Evolutionary conservation across 1,140 invertebrate species (phyloP).

Genomic region (Ceratosolen fusciceps): DNA sequence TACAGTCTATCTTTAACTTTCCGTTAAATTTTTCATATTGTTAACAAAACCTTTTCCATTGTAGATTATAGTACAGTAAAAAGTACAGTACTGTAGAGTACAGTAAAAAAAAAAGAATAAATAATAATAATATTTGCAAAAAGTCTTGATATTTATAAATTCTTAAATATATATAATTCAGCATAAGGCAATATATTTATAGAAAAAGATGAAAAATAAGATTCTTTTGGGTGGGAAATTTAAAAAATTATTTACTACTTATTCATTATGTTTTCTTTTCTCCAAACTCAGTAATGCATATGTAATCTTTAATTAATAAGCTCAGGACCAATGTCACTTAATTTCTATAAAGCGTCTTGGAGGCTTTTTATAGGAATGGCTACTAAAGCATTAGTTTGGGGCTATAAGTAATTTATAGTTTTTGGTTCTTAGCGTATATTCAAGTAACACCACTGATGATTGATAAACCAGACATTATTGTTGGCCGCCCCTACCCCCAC

Average conservation of each 20-base stretch:
- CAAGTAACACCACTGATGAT: slow-evolving; percentile 60
- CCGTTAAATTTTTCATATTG: too few species aligned
- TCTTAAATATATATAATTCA: not conserved
- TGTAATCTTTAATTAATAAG: not conserved
- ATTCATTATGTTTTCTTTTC: not conserved
- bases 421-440: slow-evolving; percentile 42
- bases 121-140: too few species aligned
- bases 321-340: slow-evolving; percentile 19
- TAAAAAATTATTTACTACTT: not conserved
- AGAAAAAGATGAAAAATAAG: too few species aligned
- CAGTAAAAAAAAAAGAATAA: too few species aligned
- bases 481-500: not conserved
- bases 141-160: too few species aligned
- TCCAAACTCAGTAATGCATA: not conserved
- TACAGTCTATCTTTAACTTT: too few species aligned
- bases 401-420: slow-evolving; percentile 61
- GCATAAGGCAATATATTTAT: too few species aligned
- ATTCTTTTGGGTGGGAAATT: too few species aligned
- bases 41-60: too few species aligned
- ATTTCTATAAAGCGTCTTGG: slow-evolving; percentile 27
- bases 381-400: slow-evolving; percentile 41
- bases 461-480: slow-evolving; percentile 57
- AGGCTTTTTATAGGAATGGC: slow-evolving; percentile 35
- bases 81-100: too few species aligned
- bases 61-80: too few species aligned